Percentiles rank a stretch among this genome's conserved stretches.
Conservation (phyloP, 2,888 invertebrate genomes). For the Rhagophthalmus giganteus region DNA sequence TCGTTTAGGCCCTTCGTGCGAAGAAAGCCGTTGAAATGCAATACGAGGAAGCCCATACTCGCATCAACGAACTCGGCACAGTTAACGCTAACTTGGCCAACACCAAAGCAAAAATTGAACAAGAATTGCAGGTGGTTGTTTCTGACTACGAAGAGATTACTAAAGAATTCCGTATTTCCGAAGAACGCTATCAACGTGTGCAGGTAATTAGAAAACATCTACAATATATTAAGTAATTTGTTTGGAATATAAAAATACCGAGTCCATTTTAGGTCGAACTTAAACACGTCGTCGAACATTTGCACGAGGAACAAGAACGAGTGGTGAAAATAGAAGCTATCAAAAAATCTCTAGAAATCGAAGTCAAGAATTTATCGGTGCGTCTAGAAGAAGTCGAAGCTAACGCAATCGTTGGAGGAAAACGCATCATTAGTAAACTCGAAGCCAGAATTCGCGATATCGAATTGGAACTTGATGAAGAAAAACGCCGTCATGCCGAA, state of each 20-base stretch:
- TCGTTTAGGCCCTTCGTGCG: constrained; percentile 81
- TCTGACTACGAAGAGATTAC: constrained; percentile 98
- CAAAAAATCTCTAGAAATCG: constrained; percentile 96
- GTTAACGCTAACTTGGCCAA: constrained; percentile 95
- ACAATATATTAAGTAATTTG: background rate
- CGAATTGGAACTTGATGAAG: constrained; percentile 93
- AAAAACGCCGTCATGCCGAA: constrained; percentile 95
- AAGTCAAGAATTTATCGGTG: constrained; percentile 92
- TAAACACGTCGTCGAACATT: constrained; percentile 90
- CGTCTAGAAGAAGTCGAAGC: constrained; percentile 96
- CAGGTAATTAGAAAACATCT: constrained; percentile 55
- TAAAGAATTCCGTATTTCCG: constrained; percentile 89
- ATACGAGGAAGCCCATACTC: constrained; percentile 87
- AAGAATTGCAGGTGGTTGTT: constrained; percentile 86
- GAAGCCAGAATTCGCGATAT: constrained; percentile 93
- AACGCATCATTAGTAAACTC: constrained; percentile 96
- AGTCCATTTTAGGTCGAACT: constrained; percentile 71
- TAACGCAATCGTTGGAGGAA: constrained; percentile 95
- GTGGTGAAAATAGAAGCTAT: constrained; percentile 96
- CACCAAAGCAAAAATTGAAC: constrained; percentile 93
- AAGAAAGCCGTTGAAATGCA: constrained; percentile 89
- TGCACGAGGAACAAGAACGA: constrained; percentile 96
- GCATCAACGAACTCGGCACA: constrained; percentile 92
- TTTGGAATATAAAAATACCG: too few species aligned
- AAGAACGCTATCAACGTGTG: constrained; percentile 94